Base-by-base conservation (phyloP, 2,888 invertebrate species). In the Lissocephala sabroskyi region DNA sequence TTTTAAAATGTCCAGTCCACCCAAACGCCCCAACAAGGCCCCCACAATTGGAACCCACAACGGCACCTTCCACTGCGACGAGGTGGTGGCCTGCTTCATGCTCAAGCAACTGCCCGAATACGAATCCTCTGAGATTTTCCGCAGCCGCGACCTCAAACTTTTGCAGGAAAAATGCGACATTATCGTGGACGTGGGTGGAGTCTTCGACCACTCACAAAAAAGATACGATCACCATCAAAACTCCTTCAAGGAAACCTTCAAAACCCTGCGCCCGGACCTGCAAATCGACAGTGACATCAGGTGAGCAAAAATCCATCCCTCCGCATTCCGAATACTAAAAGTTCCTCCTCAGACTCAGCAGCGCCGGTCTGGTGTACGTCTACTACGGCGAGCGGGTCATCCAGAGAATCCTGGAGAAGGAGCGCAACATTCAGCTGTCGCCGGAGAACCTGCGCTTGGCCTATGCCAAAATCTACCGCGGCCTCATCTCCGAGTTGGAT, bases 171-270 rank as follows among this genome's bases (percentile, higher is more conserved):
- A 74, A 3, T 98, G 98, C 85, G 95, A 98, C 79, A 90, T 98
- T 61, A 95, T 99, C 0, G 92, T 99, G 0, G 98, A 99, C 86
- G 97, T 98, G 3, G 98, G 98, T 2, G 92, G 90, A 1, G 88
- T 88, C 11, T 99, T 93, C 83, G 89, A 97, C 83, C 92, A 92
- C 45, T 85, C 86, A 0, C 89, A 82, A 49, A 88, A 91, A 54
- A 87, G 92, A 55, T 99, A 93, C 84, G 99, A 99, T 82, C 99
- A 99, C 83, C 99, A 99, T 82, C 98, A 99, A 85, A 88, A 90
- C 49, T 87, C 87, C 13, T 95, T 95, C 70, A 85, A 85, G 33
- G 89, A 91, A 37, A 90, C 91, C 0, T 84, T 94, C 32, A 89
- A 89, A 53, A 86, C 88, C 0, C 68, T 94, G 10, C 84, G 86